Percentiles rank a stretch among this genome's conserved stretches.
phyloP scores from a whole-genome alignment of 2,888 invertebrate genomes.

The Pandemis corylana region DNA sequence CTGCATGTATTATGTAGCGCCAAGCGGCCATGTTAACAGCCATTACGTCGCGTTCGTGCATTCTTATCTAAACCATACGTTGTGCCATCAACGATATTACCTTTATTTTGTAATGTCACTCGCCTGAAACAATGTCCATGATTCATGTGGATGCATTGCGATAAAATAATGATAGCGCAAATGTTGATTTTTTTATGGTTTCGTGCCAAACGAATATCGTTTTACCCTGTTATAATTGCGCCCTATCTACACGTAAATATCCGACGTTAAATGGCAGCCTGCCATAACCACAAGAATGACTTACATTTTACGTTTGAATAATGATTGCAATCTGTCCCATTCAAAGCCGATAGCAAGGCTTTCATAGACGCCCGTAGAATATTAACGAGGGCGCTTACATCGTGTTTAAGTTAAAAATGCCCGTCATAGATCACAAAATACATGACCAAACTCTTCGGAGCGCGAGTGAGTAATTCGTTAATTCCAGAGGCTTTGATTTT shows the following conservation, averaged over 20 bases:
- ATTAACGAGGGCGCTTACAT: slow-evolving; percentile 37
- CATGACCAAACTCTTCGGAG: slow-evolving; percentile 47
- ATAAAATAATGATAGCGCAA: slow-evolving; percentile 37
- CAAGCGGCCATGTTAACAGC: slow-evolving; percentile 53
- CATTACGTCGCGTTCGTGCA: slow-evolving; percentile 62
- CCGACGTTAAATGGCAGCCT: not conserved
- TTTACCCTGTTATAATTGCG: slow-evolving; percentile 25
- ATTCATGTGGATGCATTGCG: slow-evolving; percentile 51
- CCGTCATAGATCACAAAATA: slow-evolving; percentile 48
- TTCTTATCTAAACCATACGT: slow-evolving; percentile 70
- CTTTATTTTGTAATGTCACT: slow-evolving; percentile 62
- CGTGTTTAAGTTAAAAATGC: slow-evolving; percentile 38
- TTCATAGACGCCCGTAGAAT: slow-evolving; percentile 38
- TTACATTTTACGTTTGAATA: slow-evolving; percentile 39
- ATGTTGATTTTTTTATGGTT: slow-evolving; percentile 39
- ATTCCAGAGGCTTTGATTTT: slow-evolving; percentile 26
- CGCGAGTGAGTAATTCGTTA: slow-evolving; percentile 51
- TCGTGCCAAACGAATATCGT: slow-evolving; percentile 30
- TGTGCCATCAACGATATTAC: slow-evolving; percentile 54
- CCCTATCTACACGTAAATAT: slow-evolving; percentile 15
- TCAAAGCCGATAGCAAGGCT: slow-evolving; percentile 39
- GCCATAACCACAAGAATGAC: slow-evolving; percentile 20
- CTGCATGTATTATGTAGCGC: slow-evolving; percentile 47
- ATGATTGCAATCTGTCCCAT: slow-evolving; percentile 40
- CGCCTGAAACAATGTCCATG: slow-evolving; percentile 54